Percentiles rank a stretch among this genome's conserved stretches.
These are phyloP conservation scores for Hemiscyllium ocellatum DNA, from an alignment of 2,113 vertebrate genomes.

Conservation along the genomic window DNA sequence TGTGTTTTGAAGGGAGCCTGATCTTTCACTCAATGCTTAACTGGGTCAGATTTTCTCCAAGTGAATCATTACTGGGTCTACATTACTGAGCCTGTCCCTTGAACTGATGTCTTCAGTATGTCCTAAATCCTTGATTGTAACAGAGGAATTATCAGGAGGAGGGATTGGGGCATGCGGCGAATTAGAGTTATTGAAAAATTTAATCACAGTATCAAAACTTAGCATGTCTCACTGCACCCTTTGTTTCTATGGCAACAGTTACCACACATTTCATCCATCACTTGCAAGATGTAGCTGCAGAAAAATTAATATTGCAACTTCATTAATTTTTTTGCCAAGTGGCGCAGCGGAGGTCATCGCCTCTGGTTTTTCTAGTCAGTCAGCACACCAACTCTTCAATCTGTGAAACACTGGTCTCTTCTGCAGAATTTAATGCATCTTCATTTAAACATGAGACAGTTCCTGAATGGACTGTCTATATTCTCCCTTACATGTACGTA, in stretches of 20 bases:
- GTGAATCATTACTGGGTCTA: background rate
- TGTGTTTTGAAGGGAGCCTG: background rate
- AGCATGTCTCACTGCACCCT: background rate
- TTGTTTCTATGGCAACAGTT: conserved; percentile 20
- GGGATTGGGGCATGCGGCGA: background rate
- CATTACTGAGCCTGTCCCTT: background rate
- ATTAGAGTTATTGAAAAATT: background rate
- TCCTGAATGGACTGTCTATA: background rate
- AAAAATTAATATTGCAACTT: conserved; percentile 29
- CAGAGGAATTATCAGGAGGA: background rate
- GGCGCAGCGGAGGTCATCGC: background rate
- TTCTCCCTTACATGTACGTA: background rate
- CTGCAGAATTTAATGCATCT: background rate
- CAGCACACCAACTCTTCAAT: background rate
- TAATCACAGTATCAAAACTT: background rate
- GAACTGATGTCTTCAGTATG: background rate
- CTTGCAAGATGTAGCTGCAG: background rate
- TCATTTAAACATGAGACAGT: background rate
- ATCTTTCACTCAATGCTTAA: background rate
- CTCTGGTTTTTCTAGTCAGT: background rate
- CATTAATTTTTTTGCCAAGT: background rate
- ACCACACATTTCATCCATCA: background rate
- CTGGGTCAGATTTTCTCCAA: background rate
- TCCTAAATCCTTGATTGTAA: background rate
- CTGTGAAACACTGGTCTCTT: background rate